Evolutionary conservation across 92 coral and sea anemone species (phyloP).

Genomic region (Palythoa grandiflora): DNA sequence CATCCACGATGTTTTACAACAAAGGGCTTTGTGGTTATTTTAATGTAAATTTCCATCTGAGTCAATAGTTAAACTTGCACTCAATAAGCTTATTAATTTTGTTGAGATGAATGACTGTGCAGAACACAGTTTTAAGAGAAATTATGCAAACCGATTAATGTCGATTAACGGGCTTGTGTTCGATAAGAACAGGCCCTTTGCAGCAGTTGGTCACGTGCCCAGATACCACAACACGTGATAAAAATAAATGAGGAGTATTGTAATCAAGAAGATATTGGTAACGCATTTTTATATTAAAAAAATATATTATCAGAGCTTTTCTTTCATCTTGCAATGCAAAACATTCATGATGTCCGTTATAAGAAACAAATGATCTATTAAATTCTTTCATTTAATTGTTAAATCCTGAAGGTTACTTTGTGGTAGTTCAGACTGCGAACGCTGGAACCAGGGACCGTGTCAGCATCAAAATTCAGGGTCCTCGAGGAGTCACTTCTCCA

Average conservation of each 20-base stretch:
- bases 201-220: no score
- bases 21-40: not conserved
- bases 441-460: constrained; percentile 37
- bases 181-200: no score
- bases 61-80: not conserved
- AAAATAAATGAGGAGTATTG: no score
- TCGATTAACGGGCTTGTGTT: not conserved
- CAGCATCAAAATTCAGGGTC: constrained; percentile 33
- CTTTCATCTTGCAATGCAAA: no score
- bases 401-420: constrained; percentile 5
- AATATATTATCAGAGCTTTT: no score
- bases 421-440: constrained; percentile 7
- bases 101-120: not conserved
- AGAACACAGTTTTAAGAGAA: no score
- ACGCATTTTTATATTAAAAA: no score
- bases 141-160: not conserved
- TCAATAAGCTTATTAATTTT: not conserved
- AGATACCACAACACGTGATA: no score
- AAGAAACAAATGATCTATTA: no score
- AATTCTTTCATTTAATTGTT: not conserved
- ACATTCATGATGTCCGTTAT: no score
- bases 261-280: no score
- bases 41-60: not conserved
- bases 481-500: constrained; percentile 9
- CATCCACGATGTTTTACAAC: not conserved